phyloP scores from a whole-genome alignment of 1,140 invertebrate species.

The Drosophila kohkoa region DNA sequence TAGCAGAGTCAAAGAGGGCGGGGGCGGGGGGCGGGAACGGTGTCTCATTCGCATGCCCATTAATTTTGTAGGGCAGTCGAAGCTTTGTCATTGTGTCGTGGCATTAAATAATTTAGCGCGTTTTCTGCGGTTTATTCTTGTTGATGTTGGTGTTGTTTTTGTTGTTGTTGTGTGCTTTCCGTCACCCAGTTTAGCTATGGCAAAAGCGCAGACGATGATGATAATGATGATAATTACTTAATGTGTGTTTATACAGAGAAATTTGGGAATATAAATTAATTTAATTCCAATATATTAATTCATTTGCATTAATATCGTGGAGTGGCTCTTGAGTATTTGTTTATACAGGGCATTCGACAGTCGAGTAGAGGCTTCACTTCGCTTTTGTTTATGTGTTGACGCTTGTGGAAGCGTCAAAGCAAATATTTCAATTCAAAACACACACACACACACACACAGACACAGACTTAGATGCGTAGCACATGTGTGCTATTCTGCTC shows the following conservation, averaged over 20 bases:
- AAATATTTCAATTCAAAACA: slow-evolving; percentile 68
- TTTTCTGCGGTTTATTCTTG: slow-evolving; percentile 31
- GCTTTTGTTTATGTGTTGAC: slow-evolving; percentile 1
- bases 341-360: neutral
- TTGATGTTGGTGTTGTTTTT: slow-evolving; percentile 10
- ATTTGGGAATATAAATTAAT: too few relatives aligned
- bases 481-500: slow-evolving; percentile 4
- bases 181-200: too few relatives aligned
- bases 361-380: neutral
- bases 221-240: too few relatives aligned
- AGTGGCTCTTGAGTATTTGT: too few relatives aligned
- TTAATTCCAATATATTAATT: too few relatives aligned
- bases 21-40: neutral
- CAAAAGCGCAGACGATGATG: too few relatives aligned
- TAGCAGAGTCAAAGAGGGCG: neutral
- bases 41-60: slow-evolving; percentile 13
- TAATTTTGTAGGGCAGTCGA: slow-evolving; percentile 30
- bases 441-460: slow-evolving; percentile 1
- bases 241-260: too few relatives aligned
- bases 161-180: neutral
- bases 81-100: slow-evolving; percentile 32
- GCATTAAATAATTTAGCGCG: slow-evolving; percentile 41
- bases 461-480: neutral
- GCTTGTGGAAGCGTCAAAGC: slow-evolving; percentile 43
- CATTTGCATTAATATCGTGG: too few relatives aligned